A percentile compares a stretch with the other conserved stretches of the same genome.
Evolutionary conservation across 2,113 vertebrate species (phyloP).

Genomic region (Leptocoma aspasia): DNA sequence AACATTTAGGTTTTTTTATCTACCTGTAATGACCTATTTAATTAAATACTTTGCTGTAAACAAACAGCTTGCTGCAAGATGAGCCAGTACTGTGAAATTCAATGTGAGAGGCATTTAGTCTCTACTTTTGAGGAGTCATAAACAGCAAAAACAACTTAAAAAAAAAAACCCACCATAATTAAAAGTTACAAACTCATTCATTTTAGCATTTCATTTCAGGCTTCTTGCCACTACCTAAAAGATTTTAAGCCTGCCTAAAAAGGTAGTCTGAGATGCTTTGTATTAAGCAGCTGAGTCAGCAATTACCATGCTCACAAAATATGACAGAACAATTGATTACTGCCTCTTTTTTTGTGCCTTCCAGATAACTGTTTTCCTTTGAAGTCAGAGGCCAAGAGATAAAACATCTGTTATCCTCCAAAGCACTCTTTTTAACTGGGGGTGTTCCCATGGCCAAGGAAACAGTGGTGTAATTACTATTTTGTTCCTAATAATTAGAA

Average conservation of each 20-base stretch:
- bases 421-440: not conserved
- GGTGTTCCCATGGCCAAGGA: not conserved
- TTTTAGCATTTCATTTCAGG: not conserved
- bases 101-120: not conserved
- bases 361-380: conserved; percentile 42
- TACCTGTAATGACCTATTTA: conserved; percentile 72
- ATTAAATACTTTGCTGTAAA: conserved; percentile 81
- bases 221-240: not conserved
- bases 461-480: not conserved
- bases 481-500: conserved; percentile 27
- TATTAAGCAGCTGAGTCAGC: conserved; percentile 14
- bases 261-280: not conserved
- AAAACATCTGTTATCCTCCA: conserved; percentile 37
- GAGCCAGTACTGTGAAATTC: not conserved
- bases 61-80: conserved; percentile 64
- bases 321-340: conserved; percentile 55
- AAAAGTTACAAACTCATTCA: not conserved
- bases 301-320: conserved; percentile 2
- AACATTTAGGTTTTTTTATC: conserved; percentile 58
- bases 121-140: not conserved
- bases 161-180: not conserved
- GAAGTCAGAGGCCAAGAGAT: conserved; percentile 47
- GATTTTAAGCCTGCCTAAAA: not conserved
- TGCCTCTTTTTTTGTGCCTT: not conserved
- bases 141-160: not conserved